Evolutionary conservation across 2,797 vertebrate species (phyloP).

Genomic region (Onychomys arenicola): DNA sequence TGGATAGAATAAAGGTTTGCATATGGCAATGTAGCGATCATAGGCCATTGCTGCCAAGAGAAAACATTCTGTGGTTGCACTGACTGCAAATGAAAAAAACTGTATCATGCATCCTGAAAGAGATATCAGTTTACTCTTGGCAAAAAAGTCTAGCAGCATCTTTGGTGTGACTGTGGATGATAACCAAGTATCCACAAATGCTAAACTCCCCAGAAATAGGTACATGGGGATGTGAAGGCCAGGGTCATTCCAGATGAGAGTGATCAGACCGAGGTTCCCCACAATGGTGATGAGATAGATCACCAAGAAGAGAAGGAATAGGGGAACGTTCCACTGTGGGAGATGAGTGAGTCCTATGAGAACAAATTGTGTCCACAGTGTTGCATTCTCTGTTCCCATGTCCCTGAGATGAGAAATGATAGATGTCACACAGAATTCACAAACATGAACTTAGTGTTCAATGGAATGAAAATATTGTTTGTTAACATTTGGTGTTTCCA

Average conservation of each 20-base stretch:
- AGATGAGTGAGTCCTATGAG: not conserved
- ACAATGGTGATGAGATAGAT: not conserved
- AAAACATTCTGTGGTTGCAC: constrained; percentile 1
- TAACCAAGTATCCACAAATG: not conserved
- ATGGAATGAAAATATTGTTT: not conserved
- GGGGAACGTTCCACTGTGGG: not conserved
- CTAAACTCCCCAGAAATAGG: not conserved
- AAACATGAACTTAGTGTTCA: not conserved
- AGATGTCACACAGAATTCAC: not conserved
- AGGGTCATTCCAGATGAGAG: not conserved
- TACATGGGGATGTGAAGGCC: constrained; percentile 5
- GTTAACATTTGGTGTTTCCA: not conserved
- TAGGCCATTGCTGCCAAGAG: constrained; percentile 59
- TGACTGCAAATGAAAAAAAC: not conserved
- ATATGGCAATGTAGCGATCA: constrained; percentile 77
- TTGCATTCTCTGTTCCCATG: not conserved
- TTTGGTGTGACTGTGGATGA: not conserved
- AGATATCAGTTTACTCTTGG: not conserved
- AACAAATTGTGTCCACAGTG: not conserved
- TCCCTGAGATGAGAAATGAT: not conserved
- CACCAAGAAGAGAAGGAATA: not conserved
- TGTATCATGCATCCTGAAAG: not conserved
- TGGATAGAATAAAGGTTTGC: constrained; percentile 72
- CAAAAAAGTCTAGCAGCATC: not conserved
- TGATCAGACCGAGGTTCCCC: not conserved